These are phyloP conservation scores for Triplophysa yarkandensis DNA, from an alignment of 2,797 vertebrate genomes.

Conservation along the genomic window DNA sequence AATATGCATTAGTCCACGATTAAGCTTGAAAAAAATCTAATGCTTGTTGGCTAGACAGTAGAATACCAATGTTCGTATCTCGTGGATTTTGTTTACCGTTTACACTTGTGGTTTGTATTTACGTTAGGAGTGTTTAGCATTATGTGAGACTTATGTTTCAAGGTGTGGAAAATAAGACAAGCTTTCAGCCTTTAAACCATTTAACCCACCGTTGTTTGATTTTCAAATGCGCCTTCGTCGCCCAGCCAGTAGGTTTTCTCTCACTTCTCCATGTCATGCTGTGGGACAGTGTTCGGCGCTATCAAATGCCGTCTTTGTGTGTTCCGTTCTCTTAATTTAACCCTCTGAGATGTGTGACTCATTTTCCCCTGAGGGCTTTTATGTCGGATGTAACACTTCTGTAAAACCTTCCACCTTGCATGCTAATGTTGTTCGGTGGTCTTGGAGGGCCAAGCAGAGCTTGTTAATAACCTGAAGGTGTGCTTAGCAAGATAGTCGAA, in stretches of 20 bases:
- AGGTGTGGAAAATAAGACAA: background rate
- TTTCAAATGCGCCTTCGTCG: slow-evolving; percentile 22
- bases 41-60: slow-evolving; percentile 6
- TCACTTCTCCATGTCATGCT: background rate
- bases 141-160: background rate
- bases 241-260: background rate
- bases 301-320: slow-evolving; percentile 38
- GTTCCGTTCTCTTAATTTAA: slow-evolving; percentile 22
- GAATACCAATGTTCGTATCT: slow-evolving; percentile 9
- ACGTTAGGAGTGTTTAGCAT: background rate
- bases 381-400: slow-evolving; percentile 31
- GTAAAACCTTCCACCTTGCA: slow-evolving; percentile 40
- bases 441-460: slow-evolving; percentile 29
- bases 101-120: slow-evolving; percentile 13
- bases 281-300: background rate
- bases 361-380: slow-evolving; percentile 40
- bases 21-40: slow-evolving; percentile 5
- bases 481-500: slow-evolving; percentile 21
- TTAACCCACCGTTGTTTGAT: slow-evolving; percentile 8
- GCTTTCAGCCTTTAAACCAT: background rate
- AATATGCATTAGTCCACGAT: slow-evolving; percentile 23
- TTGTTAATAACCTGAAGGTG: slow-evolving; percentile 42
- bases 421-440: slow-evolving; percentile 31
- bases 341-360: slow-evolving; percentile 34
- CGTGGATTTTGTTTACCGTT: slow-evolving; percentile 28